Percentiles rank a stretch among this genome's conserved stretches.
These are phyloP conservation scores for Pelodytes ibericus DNA, from an alignment of 2,797 vertebrate species.

Conservation along the genomic window DNA sequence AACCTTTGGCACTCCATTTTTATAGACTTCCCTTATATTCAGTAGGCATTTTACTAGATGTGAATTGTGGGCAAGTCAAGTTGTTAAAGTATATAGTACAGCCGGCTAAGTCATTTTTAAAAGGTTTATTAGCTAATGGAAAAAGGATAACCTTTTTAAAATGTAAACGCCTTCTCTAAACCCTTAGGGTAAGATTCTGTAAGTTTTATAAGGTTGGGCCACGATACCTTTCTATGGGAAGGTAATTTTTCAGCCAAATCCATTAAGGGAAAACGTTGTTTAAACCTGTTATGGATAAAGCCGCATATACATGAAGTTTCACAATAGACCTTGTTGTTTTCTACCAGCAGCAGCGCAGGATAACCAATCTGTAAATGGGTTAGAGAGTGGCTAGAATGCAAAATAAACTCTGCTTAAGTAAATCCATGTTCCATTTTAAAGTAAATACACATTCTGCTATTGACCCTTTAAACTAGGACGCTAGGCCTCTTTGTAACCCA, in stretches of 20 bases:
- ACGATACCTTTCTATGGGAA: background rate
- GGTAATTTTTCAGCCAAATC: background rate
- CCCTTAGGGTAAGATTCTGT: background rate
- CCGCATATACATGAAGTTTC: background rate
- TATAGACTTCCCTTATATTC: too few species aligned
- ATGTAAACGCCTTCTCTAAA: background rate
- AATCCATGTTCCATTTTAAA: background rate
- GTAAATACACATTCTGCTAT: background rate
- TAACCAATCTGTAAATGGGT: constrained; percentile 4
- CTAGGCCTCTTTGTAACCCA: too few species aligned
- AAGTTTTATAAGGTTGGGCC: background rate
- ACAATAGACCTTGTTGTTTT: background rate
- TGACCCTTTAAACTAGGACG: too few species aligned
- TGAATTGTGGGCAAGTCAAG: too few species aligned
- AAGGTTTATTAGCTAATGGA: background rate
- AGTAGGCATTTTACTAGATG: too few species aligned
- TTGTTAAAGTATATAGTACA: too few species aligned
- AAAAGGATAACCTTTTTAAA: background rate
- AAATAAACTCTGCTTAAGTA: background rate
- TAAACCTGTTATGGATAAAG: background rate
- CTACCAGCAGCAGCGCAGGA: background rate
- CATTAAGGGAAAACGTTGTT: background rate
- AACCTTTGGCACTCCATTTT: too few species aligned
- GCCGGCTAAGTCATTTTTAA: background rate
- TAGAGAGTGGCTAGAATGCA: background rate